Evolutionary conservation across 2,797 vertebrate species (phyloP).

Genomic region (Erethizon dorsatum): DNA sequence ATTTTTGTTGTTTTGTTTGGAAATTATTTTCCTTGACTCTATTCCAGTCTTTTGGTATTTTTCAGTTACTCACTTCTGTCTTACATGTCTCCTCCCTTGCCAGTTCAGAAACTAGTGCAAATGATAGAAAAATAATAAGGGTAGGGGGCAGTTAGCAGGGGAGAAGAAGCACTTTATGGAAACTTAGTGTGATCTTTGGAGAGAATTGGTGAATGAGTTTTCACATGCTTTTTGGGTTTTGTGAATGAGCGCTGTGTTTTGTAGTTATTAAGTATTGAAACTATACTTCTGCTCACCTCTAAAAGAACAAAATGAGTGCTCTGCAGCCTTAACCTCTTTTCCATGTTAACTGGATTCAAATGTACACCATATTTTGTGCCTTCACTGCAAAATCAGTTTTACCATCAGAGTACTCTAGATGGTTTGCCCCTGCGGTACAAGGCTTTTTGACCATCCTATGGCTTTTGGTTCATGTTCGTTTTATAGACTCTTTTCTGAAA

Average conservation of each 20-base stretch:
- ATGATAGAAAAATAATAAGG: neutral
- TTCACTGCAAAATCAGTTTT: conserved; percentile 16
- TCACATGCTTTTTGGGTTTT: conserved; percentile 55
- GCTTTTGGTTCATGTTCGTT: neutral
- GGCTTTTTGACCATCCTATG: neutral
- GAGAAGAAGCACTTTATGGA: neutral
- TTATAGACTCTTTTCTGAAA: neutral
- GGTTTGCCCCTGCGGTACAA: neutral
- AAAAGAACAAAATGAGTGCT: neutral
- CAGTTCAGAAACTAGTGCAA: neutral
- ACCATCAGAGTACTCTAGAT: neutral
- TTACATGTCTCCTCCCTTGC: neutral
- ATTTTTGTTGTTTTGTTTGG: neutral
- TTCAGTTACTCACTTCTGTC: neutral
- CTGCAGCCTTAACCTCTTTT: neutral
- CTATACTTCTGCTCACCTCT: conserved; percentile 2
- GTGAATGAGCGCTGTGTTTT: conserved; percentile 66
- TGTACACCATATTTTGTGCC: neutral
- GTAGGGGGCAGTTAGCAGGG: no score
- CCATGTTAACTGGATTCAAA: neutral
- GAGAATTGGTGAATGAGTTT: conserved; percentile 52
- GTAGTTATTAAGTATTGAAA: conserved; percentile 19
- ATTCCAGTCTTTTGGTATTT: neutral
- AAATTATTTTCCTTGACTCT: neutral
- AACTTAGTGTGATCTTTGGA: conserved; percentile 17